These are phyloP conservation scores for Prunella fulvescens DNA, from an alignment of 2,113 vertebrate species.

Conservation along the genomic window DNA sequence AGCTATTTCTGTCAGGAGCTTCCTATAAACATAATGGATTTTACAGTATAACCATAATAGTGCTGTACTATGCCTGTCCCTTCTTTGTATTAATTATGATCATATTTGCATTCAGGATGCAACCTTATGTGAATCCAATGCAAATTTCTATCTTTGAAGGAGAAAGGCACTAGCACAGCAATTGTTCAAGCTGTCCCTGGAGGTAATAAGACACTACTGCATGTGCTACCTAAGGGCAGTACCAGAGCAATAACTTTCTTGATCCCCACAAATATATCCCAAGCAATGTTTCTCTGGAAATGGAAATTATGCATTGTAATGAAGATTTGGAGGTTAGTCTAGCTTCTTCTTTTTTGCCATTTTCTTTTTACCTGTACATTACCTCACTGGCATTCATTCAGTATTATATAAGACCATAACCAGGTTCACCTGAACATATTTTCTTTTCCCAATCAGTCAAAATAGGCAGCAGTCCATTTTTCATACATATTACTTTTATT, in stretches of 20 bases:
- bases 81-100: conserved; percentile 65
- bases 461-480: background rate
- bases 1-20: conserved; percentile 11
- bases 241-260: background rate
- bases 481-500: background rate
- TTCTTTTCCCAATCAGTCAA: background rate
- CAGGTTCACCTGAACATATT: background rate
- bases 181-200: conserved; percentile 48
- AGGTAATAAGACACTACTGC: background rate
- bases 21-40: conserved; percentile 51
- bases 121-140: conserved; percentile 62
- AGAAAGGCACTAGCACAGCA: conserved; percentile 27
- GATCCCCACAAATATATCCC: conserved; percentile 1
- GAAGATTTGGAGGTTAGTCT: conserved; percentile 3
- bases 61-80: conserved; percentile 4
- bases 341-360: background rate
- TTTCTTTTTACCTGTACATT: background rate
- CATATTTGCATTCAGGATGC: conserved; percentile 66
- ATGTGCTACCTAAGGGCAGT: background rate
- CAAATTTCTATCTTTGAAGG: conserved; percentile 55
- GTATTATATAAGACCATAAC: background rate
- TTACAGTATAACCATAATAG: conserved; percentile 40
- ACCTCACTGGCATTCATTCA: background rate
- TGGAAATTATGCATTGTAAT: conserved; percentile 12
- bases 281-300: background rate